Percentiles rank a stretch among this genome's conserved stretches.
Conservation (phyloP, 2,888 invertebrate species). For the Arge pagana region DNA sequence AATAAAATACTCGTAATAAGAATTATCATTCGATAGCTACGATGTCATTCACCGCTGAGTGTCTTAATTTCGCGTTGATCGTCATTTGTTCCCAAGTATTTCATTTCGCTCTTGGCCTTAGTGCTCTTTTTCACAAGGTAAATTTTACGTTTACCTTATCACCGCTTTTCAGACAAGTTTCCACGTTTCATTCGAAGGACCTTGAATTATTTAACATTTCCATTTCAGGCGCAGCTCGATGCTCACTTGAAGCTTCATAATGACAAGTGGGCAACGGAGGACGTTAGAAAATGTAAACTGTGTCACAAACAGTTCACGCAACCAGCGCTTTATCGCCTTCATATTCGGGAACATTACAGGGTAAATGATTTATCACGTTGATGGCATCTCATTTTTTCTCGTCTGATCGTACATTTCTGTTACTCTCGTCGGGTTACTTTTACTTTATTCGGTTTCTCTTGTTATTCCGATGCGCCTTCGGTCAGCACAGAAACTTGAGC, state of each 20-base stretch:
- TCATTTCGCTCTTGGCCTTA: constrained; percentile 46
- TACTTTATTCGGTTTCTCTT: too few relatives aligned
- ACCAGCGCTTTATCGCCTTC: constrained; percentile 58
- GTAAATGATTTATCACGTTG: constrained; percentile 57
- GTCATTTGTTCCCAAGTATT: constrained; percentile 45
- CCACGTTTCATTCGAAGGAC: background rate
- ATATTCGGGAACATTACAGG: constrained; percentile 63
- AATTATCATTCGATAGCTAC: constrained; percentile 17
- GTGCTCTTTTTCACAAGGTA: constrained; percentile 47
- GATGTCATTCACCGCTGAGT: constrained; percentile 45
- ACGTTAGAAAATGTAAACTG: constrained; percentile 62
- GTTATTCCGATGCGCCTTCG: too few relatives aligned
- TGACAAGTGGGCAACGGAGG: constrained; percentile 50
- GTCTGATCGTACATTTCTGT: too few relatives aligned
- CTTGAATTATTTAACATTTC: background rate
- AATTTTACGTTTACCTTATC: background rate
- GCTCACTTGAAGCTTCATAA: constrained; percentile 52
- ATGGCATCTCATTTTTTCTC: too few relatives aligned
- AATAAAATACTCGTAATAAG: too few relatives aligned
- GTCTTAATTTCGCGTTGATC: constrained; percentile 45
- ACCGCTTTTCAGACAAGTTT: background rate
- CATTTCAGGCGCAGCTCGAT: constrained; percentile 48
- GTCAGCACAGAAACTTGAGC: constrained; percentile 28
- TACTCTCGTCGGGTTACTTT: too few relatives aligned
- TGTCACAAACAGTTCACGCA: constrained; percentile 63